Evolutionary conservation across 2,888 invertebrate genomes (phyloP), one percentile per base, ranked within the genome.

Genomic region (Eugnorisma glareosa): DNA sequence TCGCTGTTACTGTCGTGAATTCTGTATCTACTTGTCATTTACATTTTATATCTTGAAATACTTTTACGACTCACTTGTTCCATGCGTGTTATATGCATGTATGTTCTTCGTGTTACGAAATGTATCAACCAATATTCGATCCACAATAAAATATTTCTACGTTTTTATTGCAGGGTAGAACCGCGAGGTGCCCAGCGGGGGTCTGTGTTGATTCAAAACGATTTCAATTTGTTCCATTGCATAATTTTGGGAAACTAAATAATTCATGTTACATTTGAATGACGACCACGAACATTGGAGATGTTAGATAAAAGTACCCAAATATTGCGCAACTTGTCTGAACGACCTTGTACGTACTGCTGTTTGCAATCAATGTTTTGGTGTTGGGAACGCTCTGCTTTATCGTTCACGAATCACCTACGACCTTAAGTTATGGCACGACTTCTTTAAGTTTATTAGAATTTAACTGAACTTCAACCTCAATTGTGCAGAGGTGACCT

Each of bases 191-290:
- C 94, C 45, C 95, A 79, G 91, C 94, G 84, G 95, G 95, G 93
- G 93, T 91, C 93, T 86, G 84, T 92, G 91, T 93, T 89, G 91
- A 91, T 91, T 90, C 91, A 90, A 93, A 94, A 91, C 92, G 90
- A 94, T 93, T 95, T 94, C 94, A 95, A 95, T 95, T 94, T 93
- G 93, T 93, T 90, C 86, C 87, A 90, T 95, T 95, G 95, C 95
- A 94, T 95, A 95, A 95, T 95, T 94, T 86, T 93, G 90, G 93
- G 91, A 92, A 94, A 93, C 92, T 93, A 92, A 92, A 90, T 93
- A 91, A 94, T 94, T 93, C 93, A 92, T 93, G 91, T 93, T 93
- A 91, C 92, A 92, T 92, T 92, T 92, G 91, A 92, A 92, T 91
- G 92, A 93, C 90, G 91, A 91, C 90, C 89, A 87, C 89, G 89